These are phyloP conservation scores for Blastobasis lacticolella DNA, from an alignment of 2,888 invertebrate species.

Conservation along the genomic window DNA sequence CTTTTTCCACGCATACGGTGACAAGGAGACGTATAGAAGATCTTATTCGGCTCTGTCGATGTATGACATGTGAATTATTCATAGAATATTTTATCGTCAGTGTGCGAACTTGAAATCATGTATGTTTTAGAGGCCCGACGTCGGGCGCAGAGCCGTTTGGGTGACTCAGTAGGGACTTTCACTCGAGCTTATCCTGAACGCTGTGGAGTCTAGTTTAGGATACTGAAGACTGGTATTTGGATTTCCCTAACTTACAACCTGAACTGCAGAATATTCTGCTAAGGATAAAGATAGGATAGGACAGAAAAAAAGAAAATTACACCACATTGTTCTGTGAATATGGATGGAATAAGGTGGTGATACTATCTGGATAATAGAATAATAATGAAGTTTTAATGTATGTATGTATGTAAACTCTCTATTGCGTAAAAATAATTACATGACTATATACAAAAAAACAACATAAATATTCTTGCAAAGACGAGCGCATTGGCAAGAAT, in stretches of 20 bases:
- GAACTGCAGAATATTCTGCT: no score
- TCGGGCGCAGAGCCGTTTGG: conserved; percentile 13
- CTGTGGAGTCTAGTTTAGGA: neutral
- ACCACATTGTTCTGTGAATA: no score
- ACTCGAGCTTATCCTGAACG: neutral
- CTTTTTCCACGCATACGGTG: conserved; percentile 23
- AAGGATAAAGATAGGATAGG: no score
- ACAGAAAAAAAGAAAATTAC: no score
- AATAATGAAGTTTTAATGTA: no score
- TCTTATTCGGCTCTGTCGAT: conserved; percentile 47
- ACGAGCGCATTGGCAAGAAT: no score
- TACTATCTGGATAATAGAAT: no score
- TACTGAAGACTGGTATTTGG: neutral
- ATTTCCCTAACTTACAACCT: neutral
- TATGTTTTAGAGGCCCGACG: conserved; percentile 39
- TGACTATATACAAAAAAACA: no score
- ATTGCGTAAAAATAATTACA: no score
- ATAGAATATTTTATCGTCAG: conserved; percentile 59
- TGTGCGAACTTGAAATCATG: conserved; percentile 42
- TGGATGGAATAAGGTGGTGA: no score
- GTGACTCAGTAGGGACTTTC: neutral
- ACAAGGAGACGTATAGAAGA: conserved; percentile 30
- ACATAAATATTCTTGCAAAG: no score
- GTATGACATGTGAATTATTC: conserved; percentile 62
- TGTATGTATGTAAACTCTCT: no score